Evolutionary conservation across 2,888 invertebrate species (phyloP).

Genomic region (Torymus auratus): DNA sequence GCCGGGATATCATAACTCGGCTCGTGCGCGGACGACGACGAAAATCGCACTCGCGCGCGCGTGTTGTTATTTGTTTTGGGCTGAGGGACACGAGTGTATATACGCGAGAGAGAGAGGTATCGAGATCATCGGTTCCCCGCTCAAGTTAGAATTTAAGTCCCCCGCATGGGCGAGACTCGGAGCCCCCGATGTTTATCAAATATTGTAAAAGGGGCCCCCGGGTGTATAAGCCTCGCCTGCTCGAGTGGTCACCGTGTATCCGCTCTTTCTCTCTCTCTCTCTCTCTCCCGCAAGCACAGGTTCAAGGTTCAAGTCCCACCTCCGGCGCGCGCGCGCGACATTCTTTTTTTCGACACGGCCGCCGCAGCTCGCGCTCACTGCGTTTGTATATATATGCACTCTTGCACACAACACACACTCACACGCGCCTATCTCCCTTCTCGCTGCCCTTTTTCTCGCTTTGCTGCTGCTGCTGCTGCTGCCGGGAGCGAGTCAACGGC

Average conservation of each 20-base stretch:
- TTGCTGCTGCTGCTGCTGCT: background rate
- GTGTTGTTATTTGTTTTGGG: slow-evolving; percentile 31
- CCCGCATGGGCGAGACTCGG: slow-evolving; percentile 28
- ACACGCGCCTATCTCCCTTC: slow-evolving; percentile 7
- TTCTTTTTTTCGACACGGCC: slow-evolving; percentile 37
- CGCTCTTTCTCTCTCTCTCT: background rate
- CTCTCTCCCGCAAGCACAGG: slow-evolving; percentile 29
- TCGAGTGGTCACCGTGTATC: slow-evolving; percentile 24
- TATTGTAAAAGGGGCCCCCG: slow-evolving; percentile 51
- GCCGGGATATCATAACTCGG: slow-evolving; percentile 47
- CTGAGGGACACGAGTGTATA: too few species aligned
- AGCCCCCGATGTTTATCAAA: slow-evolving; percentile 57
- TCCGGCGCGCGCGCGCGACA: slow-evolving; percentile 45
- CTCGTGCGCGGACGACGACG: background rate
- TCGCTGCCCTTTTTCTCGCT: slow-evolving; percentile 35
- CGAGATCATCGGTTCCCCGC: slow-evolving; percentile 47
- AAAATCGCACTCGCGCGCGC: slow-evolving; percentile 19
- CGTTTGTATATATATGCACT: background rate
- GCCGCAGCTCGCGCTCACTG: background rate
- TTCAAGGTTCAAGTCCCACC: slow-evolving; percentile 59
- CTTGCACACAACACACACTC: background rate
- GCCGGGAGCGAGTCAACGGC: slow-evolving; percentile 51
- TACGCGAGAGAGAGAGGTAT: slow-evolving; percentile 43
- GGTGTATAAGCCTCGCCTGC: slow-evolving; percentile 23
- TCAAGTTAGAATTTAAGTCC: slow-evolving; percentile 57